Evolutionary conservation across 2,113 vertebrate species (phyloP).

Genomic region (Neofelis nebulosa): DNA sequence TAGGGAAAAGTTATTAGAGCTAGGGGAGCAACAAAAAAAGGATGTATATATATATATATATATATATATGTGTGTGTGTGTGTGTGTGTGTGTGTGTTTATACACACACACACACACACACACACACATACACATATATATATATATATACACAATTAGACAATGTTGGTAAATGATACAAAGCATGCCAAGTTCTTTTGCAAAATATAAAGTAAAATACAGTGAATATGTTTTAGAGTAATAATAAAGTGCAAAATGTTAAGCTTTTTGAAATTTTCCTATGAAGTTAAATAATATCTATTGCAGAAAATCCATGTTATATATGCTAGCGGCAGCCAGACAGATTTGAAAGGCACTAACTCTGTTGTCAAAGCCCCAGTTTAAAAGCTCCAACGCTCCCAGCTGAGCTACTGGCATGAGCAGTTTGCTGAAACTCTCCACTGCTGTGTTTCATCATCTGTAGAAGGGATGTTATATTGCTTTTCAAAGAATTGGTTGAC

Average conservation of each 20-base stretch:
- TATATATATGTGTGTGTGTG: no score
- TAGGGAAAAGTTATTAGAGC: neutral
- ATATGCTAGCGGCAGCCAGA: no score
- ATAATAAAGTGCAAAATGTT: neutral
- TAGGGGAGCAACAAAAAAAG: neutral
- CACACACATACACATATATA: no score
- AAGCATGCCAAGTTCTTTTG: neutral
- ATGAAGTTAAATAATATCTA: neutral
- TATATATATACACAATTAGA: no score
- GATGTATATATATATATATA: no score
- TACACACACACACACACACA: no score
- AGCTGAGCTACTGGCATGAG: rapidly evolving
- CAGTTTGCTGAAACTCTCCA: neutral
- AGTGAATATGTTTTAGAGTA: neutral
- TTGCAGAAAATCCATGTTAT: neutral
- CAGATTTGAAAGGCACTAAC: neutral
- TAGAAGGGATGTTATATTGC: no score
- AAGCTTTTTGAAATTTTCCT: neutral
- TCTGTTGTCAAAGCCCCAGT: rapidly evolving
- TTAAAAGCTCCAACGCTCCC: rapidly evolving
- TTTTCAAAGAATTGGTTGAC: neutral
- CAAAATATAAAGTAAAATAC: neutral
- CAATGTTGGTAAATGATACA: neutral
- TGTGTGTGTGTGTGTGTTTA: no score
- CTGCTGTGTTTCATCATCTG: no score